Percentiles rank a stretch among this genome's conserved stretches.
Evolutionary conservation across 2,797 vertebrate species (phyloP).

Genomic region (Meriones psammophilus): DNA sequence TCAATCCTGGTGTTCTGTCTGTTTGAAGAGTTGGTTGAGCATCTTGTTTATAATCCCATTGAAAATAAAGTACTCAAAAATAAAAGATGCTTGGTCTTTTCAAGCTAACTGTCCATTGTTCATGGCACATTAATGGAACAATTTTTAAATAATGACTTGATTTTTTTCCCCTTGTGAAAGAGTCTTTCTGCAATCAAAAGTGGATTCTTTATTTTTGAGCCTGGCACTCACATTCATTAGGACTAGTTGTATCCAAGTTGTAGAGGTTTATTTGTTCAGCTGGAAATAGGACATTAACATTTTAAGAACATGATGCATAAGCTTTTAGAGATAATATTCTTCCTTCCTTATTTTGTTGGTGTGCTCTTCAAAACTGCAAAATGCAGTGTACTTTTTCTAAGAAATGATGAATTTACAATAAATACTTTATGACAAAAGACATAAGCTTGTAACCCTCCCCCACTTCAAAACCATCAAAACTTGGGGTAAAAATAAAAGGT

Average conservation of each 20-base stretch:
- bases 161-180: slow-evolving; percentile 81
- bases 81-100: slow-evolving; percentile 86
- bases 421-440: slow-evolving; percentile 76
- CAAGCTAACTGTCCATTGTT: slow-evolving; percentile 85
- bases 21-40: slow-evolving; percentile 76
- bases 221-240: slow-evolving; percentile 85
- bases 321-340: slow-evolving; percentile 88
- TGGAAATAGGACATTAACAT: slow-evolving; percentile 87
- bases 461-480: slow-evolving; percentile 43
- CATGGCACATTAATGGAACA: slow-evolving; percentile 80
- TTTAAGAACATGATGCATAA: slow-evolving; percentile 87
- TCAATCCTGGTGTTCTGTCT: slow-evolving; percentile 65
- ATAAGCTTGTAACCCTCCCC: neutral
- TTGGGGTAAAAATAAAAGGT: neutral
- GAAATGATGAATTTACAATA: slow-evolving; percentile 83
- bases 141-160: slow-evolving; percentile 88
- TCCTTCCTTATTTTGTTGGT: slow-evolving; percentile 78
- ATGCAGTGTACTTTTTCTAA: slow-evolving; percentile 65
- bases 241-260: slow-evolving; percentile 84
- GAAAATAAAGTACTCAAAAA: slow-evolving; percentile 83
- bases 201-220: slow-evolving; percentile 81
- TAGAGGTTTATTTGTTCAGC: slow-evolving; percentile 87
- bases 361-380: slow-evolving; percentile 80
- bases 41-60: slow-evolving; percentile 84
- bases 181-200: slow-evolving; percentile 81